Evolutionary conservation across 1,140 invertebrate species (phyloP).

Genomic region (Drosophila novamexicana): DNA sequence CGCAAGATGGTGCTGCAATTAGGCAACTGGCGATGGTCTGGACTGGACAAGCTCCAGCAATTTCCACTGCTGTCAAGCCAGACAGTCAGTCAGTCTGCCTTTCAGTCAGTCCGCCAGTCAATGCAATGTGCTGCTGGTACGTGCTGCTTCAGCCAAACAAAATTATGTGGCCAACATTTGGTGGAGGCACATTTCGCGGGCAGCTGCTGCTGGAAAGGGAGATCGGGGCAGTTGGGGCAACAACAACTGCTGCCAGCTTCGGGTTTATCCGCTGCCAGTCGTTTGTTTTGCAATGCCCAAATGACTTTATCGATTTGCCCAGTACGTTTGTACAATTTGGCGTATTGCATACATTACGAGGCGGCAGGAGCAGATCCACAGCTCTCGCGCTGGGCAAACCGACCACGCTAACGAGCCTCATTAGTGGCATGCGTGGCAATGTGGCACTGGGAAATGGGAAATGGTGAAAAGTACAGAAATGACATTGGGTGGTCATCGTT

Average conservation of each 20-base stretch:
- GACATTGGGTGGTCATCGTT: slow-evolving; percentile 15
- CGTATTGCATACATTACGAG: slow-evolving; percentile 75
- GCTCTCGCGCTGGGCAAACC: slow-evolving; percentile 35
- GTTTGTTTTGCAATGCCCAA: slow-evolving; percentile 70
- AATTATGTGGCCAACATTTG: slow-evolving; percentile 77
- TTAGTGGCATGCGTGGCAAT: slow-evolving; percentile 78
- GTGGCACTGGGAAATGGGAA: slow-evolving; percentile 22
- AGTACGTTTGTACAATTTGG: slow-evolving; percentile 76
- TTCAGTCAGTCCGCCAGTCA: slow-evolving; percentile 54
- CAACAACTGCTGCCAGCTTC: slow-evolving; percentile 2
- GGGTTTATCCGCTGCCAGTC: slow-evolving; percentile 27
- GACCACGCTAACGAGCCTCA: slow-evolving; percentile 80
- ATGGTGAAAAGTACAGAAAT: slow-evolving; percentile 6
- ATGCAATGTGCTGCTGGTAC: slow-evolving; percentile 41
- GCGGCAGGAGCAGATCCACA: neutral
- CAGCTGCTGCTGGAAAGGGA: slow-evolving; percentile 3
- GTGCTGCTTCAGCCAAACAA: slow-evolving; percentile 74
- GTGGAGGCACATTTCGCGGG: slow-evolving; percentile 46
- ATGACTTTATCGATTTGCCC: slow-evolving; percentile 82
- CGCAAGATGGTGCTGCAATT: slow-evolving; percentile 79
- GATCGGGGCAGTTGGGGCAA: neutral
- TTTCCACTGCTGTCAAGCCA: slow-evolving; percentile 9
- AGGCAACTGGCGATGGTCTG: slow-evolving; percentile 42
- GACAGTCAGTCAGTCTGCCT: slow-evolving; percentile 12
- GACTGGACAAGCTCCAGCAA: slow-evolving; percentile 1